These are phyloP conservation scores for Gymnobelideus leadbeateri DNA, from an alignment of 2,113 vertebrate species.

Conservation along the genomic window DNA sequence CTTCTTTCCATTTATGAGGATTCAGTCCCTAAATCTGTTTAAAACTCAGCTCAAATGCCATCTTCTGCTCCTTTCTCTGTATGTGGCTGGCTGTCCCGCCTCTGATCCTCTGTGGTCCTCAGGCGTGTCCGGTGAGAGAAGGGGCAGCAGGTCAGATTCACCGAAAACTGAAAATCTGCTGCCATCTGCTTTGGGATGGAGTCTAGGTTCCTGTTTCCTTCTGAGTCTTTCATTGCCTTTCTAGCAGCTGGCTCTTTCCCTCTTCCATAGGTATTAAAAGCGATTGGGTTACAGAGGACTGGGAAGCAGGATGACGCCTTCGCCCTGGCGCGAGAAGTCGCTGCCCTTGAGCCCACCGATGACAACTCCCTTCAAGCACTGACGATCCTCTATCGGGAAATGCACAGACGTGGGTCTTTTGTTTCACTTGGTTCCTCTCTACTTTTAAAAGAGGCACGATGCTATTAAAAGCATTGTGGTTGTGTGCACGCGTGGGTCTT, in stretches of 20 bases:
- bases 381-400: conserved; percentile 97
- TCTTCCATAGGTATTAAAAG: conserved; percentile 91
- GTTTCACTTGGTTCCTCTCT: too few species aligned
- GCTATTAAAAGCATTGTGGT: too few species aligned
- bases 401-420: conserved; percentile 94
- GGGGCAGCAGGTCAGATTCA: not conserved
- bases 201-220: conserved; percentile 13
- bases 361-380: conserved; percentile 98
- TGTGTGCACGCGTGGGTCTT: not conserved
- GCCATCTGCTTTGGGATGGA: not conserved
- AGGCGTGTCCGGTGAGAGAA: not conserved
- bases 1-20: not conserved
- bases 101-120: not conserved
- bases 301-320: conserved; percentile 98
- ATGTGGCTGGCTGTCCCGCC: conserved; percentile 13
- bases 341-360: conserved; percentile 95
- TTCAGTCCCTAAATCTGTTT: not conserved
- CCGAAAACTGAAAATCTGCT: not conserved
- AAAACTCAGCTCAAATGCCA: not conserved
- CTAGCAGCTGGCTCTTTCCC: conserved; percentile 66
- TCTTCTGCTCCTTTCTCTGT: conserved; percentile 4
- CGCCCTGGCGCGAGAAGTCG: conserved; percentile 94
- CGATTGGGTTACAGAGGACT: conserved; percentile 96
- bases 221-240: conserved; percentile 45
- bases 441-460: too few species aligned